phyloP scores from a whole-genome alignment of 1,140 invertebrate species.

The Bombus pyrosoma region DNA sequence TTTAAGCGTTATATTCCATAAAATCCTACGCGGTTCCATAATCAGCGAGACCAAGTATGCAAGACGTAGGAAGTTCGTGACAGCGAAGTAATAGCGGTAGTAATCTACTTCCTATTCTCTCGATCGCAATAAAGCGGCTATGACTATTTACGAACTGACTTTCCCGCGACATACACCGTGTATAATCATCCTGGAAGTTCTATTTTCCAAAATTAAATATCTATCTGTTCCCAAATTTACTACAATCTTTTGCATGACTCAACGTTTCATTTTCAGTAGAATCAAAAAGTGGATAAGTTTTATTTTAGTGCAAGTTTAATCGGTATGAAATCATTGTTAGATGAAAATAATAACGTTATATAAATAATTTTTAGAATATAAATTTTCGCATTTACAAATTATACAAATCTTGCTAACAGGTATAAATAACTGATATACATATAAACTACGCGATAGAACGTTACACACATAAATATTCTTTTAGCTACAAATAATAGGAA shows the following conservation, averaged over 20 bases:
- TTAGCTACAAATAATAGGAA: not conserved
- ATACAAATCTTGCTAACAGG: too few relatives aligned
- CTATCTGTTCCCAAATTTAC: not conserved
- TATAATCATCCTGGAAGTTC: not conserved
- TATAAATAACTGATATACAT: too few relatives aligned
- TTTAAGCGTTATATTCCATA: not conserved
- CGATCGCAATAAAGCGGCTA: not conserved
- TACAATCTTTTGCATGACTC: too few relatives aligned
- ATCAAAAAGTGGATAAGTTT: not conserved
- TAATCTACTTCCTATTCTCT: constrained; percentile 17
- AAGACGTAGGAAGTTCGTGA: constrained; percentile 11
- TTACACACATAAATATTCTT: not conserved
- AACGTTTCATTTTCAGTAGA: not conserved
- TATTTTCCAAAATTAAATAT: not conserved
- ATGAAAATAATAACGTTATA: too few relatives aligned
- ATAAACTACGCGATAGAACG: too few relatives aligned
- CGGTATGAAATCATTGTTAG: too few relatives aligned
- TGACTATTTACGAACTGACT: not conserved
- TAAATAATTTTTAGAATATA: too few relatives aligned
- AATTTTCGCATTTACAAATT: too few relatives aligned
- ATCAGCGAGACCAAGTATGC: not conserved
- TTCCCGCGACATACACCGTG: not conserved
- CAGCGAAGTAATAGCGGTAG: constrained; percentile 3
- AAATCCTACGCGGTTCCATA: constrained; percentile 13
- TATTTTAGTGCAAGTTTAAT: too few relatives aligned